A percentile compares a stretch with the other conserved stretches of the same genome.
Evolutionary conservation across 2,113 vertebrate species (phyloP).

Genomic region (Patagioenas fasciata): DNA sequence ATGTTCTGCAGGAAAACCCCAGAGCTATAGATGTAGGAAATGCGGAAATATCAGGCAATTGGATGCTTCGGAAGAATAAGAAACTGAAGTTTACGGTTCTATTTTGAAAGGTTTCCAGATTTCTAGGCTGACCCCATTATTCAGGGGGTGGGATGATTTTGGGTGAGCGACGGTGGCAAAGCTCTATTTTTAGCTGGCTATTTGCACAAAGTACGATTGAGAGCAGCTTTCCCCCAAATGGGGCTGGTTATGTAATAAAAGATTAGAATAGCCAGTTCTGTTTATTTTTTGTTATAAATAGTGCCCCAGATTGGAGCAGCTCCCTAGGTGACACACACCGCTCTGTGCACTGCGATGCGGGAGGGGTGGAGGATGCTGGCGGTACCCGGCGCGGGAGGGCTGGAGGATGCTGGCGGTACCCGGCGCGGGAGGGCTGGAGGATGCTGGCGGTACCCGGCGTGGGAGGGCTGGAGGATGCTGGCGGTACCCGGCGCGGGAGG

Average conservation of each 20-base stretch:
- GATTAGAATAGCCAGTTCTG: rapidly evolving
- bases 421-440: too few species aligned
- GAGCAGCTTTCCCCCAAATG: neutral
- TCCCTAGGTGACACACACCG: neutral
- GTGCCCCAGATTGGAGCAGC: too few species aligned
- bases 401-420: too few species aligned
- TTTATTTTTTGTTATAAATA: neutral
- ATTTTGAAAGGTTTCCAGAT: neutral
- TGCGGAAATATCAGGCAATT: neutral
- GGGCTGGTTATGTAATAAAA: rapidly evolving
- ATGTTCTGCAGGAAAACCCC: neutral
- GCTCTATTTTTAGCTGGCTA: rapidly evolving
- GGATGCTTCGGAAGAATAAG: neutral
- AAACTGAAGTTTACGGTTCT: neutral
- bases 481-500: too few species aligned
- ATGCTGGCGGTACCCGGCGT: too few species aligned
- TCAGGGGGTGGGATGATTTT: rapidly evolving
- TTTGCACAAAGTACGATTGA: rapidly evolving
- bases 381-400: too few species aligned
- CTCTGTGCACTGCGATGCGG: rapidly evolving
- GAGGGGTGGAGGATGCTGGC: neutral
- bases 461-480: too few species aligned
- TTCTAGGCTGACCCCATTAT: neutral
- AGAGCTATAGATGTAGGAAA: neutral
- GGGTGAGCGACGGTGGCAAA: rapidly evolving